Conservation (phyloP, 2,888 invertebrate species). For the Napeogenes inachia region DNA sequence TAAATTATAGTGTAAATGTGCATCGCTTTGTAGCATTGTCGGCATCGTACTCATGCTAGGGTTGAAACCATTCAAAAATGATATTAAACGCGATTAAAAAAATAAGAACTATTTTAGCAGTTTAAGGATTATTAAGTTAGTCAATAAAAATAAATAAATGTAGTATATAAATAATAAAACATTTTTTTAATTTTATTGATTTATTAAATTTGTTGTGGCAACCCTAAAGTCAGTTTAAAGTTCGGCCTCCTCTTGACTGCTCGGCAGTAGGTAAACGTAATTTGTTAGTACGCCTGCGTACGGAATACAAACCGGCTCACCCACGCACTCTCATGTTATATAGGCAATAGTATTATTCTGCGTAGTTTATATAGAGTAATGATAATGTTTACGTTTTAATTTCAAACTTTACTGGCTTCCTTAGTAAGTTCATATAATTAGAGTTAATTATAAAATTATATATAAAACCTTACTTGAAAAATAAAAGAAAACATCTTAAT, state of each 20-base stretch:
- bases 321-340: conserved; percentile 45
- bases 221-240: conserved; percentile 14
- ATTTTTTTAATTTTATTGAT: neutral
- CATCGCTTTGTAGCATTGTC: conserved; percentile 25
- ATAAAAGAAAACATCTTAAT: too few species aligned
- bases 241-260: conserved; percentile 24
- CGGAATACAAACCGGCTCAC: conserved; percentile 50
- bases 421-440: too few species aligned
- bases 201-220: neutral
- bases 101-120: neutral
- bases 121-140: neutral
- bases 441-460: too few species aligned
- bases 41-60: conserved; percentile 9
- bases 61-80: neutral
- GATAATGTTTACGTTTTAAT: neutral
- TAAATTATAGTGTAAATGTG: conserved; percentile 29
- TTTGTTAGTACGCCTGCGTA: conserved; percentile 58
- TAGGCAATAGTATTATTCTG: neutral
- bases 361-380: neutral
- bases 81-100: too few species aligned
- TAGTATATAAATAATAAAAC: too few species aligned
- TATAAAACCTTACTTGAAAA: too few species aligned
- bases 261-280: conserved; percentile 56
- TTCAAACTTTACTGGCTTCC: neutral
- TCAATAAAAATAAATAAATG: too few species aligned